A percentile compares a stretch with the other conserved stretches of the same genome.
These are phyloP conservation scores for Hippoglossus stenolepis DNA, from an alignment of 2,113 vertebrate species.

Conservation along the genomic window DNA sequence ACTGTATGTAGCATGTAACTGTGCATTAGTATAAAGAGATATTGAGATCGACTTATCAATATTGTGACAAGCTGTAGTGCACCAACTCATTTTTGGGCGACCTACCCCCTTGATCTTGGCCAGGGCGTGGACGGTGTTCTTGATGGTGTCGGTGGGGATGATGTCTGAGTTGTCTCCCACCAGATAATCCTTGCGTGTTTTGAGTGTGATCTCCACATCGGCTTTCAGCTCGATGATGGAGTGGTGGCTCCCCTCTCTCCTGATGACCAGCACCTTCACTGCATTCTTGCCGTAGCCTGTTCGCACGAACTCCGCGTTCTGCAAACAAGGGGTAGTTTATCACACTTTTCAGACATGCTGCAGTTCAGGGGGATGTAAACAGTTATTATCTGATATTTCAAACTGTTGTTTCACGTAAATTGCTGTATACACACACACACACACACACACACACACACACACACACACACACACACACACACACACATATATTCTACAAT, in stretches of 20 bases:
- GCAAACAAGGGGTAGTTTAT: constrained; percentile 1
- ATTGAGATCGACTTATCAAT: no score
- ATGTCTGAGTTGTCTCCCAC: constrained; percentile 90
- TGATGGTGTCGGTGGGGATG: constrained; percentile 97
- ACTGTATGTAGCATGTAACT: no score
- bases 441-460: no score
- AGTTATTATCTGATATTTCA: background rate
- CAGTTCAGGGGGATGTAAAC: background rate
- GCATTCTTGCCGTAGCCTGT: constrained; percentile 94
- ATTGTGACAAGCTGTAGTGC: background rate
- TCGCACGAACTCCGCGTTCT: constrained; percentile 91
- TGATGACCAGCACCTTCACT: constrained; percentile 90
- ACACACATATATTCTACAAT: no score
- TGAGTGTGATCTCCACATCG: constrained; percentile 89
- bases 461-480: no score
- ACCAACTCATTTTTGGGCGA: background rate
- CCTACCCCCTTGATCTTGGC: constrained; percentile 93
- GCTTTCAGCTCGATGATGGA: constrained; percentile 88
- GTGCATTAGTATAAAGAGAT: no score
- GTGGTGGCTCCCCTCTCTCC: constrained; percentile 84
- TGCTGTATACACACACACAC: no score
- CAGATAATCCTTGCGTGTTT: constrained; percentile 88
- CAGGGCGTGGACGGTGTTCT: constrained; percentile 92
- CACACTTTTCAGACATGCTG: background rate
- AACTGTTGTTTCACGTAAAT: background rate